These are phyloP conservation scores for Sylvia atricapilla DNA, from an alignment of 2,113 vertebrate species.

Conservation along the genomic window DNA sequence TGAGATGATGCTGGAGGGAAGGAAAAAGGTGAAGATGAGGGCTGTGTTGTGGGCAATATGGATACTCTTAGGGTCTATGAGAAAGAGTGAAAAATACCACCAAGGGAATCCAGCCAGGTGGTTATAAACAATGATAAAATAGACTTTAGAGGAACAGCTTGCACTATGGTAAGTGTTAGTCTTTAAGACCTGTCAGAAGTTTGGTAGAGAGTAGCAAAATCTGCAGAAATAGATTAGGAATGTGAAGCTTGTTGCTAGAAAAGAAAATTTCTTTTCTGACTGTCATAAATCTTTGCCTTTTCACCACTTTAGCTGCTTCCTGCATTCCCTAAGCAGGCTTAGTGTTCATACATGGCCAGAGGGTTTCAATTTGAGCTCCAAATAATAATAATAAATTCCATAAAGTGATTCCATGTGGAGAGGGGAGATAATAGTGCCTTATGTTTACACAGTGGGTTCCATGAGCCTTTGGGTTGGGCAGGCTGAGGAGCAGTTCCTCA, in stretches of 20 bases:
- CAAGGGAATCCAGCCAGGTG: constrained; percentile 4
- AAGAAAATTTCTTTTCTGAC: constrained; percentile 27
- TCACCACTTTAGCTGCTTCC: constrained; percentile 40
- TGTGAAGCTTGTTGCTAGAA: constrained; percentile 13
- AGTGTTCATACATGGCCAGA: constrained; percentile 14
- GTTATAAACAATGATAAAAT: constrained; percentile 19
- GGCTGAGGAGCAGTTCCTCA: neutral
- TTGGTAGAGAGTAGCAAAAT: constrained; percentile 30
- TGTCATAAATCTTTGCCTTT: constrained; percentile 45
- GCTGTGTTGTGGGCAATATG: neutral
- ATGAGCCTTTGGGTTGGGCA: neutral
- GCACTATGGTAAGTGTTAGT: constrained; percentile 42
- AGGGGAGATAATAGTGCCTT: neutral
- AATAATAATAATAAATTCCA: constrained; percentile 48
- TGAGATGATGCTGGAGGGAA: neutral
- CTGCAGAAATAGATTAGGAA: constrained; percentile 38
- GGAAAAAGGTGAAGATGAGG: neutral
- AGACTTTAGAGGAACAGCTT: constrained; percentile 24
- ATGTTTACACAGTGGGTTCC: neutral
- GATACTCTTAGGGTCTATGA: neutral
- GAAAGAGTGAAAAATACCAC: neutral
- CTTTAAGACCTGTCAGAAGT: constrained; percentile 39
- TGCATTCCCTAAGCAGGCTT: constrained; percentile 30
- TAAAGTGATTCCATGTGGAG: constrained; percentile 26
- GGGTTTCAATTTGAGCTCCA: constrained; percentile 44